Evolutionary conservation across 2,113 vertebrate species (phyloP), one percentile per base, ranked within the genome.

Genomic region (Ciconia maguari): DNA sequence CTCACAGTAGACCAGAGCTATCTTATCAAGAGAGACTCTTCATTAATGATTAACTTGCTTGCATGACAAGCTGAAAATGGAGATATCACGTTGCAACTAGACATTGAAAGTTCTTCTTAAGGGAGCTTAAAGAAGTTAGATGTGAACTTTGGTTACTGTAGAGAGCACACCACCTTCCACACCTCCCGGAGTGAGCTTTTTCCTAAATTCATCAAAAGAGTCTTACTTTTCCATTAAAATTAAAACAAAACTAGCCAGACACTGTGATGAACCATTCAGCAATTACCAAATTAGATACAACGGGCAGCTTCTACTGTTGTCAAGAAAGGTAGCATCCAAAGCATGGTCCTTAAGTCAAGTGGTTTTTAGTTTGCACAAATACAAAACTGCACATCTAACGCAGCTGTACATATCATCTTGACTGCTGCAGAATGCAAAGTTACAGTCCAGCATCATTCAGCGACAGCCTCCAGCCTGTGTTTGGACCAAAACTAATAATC

Each of bases 21-120:
- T 44, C 68, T 94, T 77, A 93, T 42, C 89, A 89, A 80, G 57
- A 83, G 66, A 78, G 80, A 48, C 60, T 60, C 48, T 81, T n/a
- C 44, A 89, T 83, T 94, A 97, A 97, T 89, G 6, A 97, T 90
- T 97, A 96, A 96, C 88, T 83, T 66, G 41, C 26, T 89, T 85
- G 62, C 75, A 90, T 64, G 79, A 81, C 94, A 93, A 88, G 25
- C 42, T 1, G 7, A 83, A 95, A 95, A 88, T 29, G 6, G 58
- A 85, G 82, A 42, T 42, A 66, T 1, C 49, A 24, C 19, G 42
- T 90, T 90, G 83, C 38, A 96, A 74, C 16, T n/a, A 41, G 29
- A 75, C 26, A 83, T 5, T 58, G 46, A n/a, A 91, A 72, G 78
- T 76, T 92, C 66, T 83, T 82, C 46, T n/a, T 55, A 77, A 57